Conservation (phyloP, 2,113 vertebrate genomes). For the Neolamprologus kungweensis region DNA sequence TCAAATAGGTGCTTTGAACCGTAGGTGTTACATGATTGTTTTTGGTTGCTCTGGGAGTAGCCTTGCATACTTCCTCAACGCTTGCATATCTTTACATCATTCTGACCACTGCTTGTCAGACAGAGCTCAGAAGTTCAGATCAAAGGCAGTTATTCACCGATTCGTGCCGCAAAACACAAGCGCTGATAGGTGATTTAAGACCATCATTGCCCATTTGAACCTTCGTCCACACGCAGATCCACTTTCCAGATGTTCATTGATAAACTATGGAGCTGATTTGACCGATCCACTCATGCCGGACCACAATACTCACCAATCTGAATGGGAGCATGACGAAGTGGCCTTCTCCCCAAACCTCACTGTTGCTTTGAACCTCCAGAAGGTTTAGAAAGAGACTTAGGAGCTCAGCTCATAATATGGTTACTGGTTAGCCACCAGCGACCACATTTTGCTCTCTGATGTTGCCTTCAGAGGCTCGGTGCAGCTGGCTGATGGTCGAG, state of each 20-base stretch:
- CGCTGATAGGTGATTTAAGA: constrained; percentile 2
- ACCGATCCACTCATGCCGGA: constrained; percentile 25
- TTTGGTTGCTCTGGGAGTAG: background rate
- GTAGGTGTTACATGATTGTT: background rate
- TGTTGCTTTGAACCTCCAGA: constrained; percentile 64
- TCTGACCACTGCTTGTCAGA: background rate
- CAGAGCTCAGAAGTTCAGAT: background rate
- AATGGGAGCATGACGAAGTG: constrained; percentile 61
- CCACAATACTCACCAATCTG: constrained; percentile 51
- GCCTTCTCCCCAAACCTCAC: constrained; percentile 64
- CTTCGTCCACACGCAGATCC: constrained; percentile 14
- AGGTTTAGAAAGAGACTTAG: constrained; percentile 66
- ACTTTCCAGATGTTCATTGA: constrained; percentile 61
- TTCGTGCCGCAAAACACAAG: background rate
- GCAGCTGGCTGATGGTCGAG: constrained; percentile 65
- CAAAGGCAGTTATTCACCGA: background rate
- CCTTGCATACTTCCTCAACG: background rate
- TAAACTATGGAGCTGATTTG: constrained; percentile 53
- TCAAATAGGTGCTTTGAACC: background rate
- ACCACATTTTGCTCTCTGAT: constrained; percentile 73
- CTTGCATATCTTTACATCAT: background rate
- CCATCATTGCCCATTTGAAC: constrained; percentile 42
- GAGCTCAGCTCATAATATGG: constrained; percentile 72
- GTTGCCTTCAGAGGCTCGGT: constrained; percentile 68
- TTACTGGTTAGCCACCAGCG: constrained; percentile 73